Conservation (phyloP, 2,888 invertebrate genomes). For the Allygus modestus region DNA sequence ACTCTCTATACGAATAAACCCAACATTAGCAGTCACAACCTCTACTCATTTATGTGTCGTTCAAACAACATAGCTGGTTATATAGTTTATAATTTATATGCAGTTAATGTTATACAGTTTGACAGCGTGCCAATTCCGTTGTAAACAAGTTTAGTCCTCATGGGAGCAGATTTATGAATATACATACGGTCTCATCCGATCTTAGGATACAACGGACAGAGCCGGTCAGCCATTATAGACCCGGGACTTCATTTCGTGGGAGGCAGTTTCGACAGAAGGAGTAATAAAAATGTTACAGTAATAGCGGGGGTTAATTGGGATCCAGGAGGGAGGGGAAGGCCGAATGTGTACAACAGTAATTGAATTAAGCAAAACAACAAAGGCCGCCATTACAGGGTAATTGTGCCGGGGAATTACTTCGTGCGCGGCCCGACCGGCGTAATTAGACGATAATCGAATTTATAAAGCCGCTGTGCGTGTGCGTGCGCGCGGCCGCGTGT, state of each 20-base stretch:
- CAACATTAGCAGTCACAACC: too few species aligned
- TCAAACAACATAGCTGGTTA: too few species aligned
- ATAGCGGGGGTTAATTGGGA: slow-evolving; percentile 44
- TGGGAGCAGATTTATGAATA: too few species aligned
- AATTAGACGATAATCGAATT: slow-evolving; percentile 66
- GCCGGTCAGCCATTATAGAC: slow-evolving; percentile 3
- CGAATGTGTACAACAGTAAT: slow-evolving; percentile 60
- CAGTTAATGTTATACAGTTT: too few species aligned
- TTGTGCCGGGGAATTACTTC: slow-evolving; percentile 64
- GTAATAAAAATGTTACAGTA: slow-evolving; percentile 59
- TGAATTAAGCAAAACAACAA: slow-evolving; percentile 65
- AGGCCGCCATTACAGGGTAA: slow-evolving; percentile 65
- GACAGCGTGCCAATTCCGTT: too few species aligned
- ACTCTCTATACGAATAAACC: too few species aligned
- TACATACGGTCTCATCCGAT: too few species aligned
- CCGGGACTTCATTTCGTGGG: slow-evolving; percentile 43
- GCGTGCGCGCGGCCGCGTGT: slow-evolving; percentile 34
- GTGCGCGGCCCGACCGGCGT: slow-evolving; percentile 62
- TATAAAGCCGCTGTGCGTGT: slow-evolving; percentile 60
- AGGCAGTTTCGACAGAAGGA: slow-evolving; percentile 45
- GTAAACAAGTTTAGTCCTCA: too few species aligned
- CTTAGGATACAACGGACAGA: too few species aligned
- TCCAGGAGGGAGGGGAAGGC: slow-evolving; percentile 16
- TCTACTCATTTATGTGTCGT: too few species aligned
- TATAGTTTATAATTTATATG: too few species aligned